Conservation (phyloP, 2,113 vertebrate species). For the Rafetus swinhoei region DNA sequence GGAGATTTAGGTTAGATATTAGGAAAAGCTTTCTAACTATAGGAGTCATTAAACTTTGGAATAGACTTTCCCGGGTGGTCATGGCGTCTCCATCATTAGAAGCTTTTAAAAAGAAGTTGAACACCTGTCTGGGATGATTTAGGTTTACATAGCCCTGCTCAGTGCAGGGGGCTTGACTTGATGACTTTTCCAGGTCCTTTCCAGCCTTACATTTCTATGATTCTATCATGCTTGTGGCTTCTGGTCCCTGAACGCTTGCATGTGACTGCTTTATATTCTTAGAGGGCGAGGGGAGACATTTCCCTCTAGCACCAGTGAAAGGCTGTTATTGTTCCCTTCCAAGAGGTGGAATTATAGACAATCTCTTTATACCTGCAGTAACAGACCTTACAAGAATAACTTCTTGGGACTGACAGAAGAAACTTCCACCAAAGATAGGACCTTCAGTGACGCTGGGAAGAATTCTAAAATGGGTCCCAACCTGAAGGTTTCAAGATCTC, state of each 20-base stretch:
- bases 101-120: not conserved
- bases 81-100: not conserved
- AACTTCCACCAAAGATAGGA: not conserved
- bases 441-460: not conserved
- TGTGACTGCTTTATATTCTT: not conserved
- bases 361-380: not conserved
- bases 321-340: not conserved
- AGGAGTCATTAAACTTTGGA: not conserved
- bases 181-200: slow-evolving; percentile 45
- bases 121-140: not conserved
- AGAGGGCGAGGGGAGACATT: not conserved
- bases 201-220: slow-evolving; percentile 11
- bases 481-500: not conserved
- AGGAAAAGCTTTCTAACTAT: not conserved
- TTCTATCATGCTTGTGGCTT: not conserved
- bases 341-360: not conserved
- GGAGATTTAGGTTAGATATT: not conserved
- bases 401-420: fast-evolving
- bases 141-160: not conserved
- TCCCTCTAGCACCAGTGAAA: not conserved
- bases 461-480: not conserved
- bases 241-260: not conserved
- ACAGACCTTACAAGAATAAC: fast-evolving
- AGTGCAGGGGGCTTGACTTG: not conserved
- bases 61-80: not conserved